Conservation (phyloP, 2,797 vertebrate species). For the Danio aesculapii region DNA sequence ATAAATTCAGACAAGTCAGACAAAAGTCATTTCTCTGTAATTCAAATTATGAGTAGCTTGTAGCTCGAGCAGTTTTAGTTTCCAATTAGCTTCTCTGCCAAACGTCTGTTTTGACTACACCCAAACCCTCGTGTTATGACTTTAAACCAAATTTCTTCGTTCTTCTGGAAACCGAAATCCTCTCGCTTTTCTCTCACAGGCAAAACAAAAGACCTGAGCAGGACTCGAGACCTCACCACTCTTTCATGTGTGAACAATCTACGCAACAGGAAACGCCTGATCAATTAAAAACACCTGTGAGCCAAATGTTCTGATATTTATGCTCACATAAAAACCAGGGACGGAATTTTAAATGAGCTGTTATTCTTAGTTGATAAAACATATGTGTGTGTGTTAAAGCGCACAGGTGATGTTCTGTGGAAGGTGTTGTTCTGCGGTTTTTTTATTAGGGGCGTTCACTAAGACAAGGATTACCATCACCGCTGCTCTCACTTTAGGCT, state of each 20-base stretch:
- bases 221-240: constrained; percentile 19
- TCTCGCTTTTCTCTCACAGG: constrained; percentile 2
- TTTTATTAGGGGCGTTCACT: constrained; percentile 5
- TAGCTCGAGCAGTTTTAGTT: constrained; percentile 16
- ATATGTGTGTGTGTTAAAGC: constrained; percentile 39
- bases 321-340: constrained; percentile 43
- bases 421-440: constrained; percentile 17
- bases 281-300: constrained; percentile 53
- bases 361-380: constrained; percentile 46
- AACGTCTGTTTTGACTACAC: constrained; percentile 23
- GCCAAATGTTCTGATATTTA: constrained; percentile 49
- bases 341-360: constrained; percentile 48
- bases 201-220: constrained; percentile 16
- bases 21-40: constrained; percentile 6
- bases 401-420: constrained; percentile 35
- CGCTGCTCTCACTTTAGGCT: neutral
- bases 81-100: constrained; percentile 14
- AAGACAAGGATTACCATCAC: neutral
- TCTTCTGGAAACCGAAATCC: neutral
- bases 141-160: constrained; percentile 13
- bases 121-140: constrained; percentile 23
- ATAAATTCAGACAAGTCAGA: neutral
- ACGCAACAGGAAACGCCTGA: constrained; percentile 43
- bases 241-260: constrained; percentile 51
- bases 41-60: constrained; percentile 15